phyloP scores from a whole-genome alignment of 2,888 invertebrate genomes.

The Poecilobothrus nobilitatus region DNA sequence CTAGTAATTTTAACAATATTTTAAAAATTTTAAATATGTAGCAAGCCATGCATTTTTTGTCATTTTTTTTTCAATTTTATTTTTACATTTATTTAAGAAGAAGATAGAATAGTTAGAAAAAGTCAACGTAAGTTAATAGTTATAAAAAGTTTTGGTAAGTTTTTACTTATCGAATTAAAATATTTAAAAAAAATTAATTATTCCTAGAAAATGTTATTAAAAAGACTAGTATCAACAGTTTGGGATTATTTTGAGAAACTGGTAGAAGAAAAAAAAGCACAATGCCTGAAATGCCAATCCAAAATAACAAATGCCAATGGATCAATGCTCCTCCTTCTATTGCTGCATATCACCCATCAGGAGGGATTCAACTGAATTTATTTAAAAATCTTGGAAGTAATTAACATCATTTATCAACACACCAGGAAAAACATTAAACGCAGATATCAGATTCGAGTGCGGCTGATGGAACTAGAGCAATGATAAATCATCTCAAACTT shows the following conservation, averaged over 20 bases:
- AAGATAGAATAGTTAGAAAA: background rate
- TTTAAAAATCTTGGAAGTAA: too few relatives aligned
- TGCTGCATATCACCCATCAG: too few relatives aligned
- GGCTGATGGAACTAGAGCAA: too few relatives aligned
- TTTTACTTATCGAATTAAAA: conserved; percentile 8
- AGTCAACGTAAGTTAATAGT: background rate
- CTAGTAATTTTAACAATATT: conserved; percentile 4
- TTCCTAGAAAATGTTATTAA: conserved; percentile 8
- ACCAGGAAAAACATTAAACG: too few relatives aligned
- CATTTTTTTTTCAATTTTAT: conserved; percentile 7
- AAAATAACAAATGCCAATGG: conserved; percentile 8
- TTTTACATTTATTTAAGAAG: background rate
- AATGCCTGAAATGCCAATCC: conserved; percentile 1
- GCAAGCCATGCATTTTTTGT: conserved; percentile 5
- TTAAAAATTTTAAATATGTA: conserved; percentile 8
- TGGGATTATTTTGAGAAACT: conserved; percentile 7
- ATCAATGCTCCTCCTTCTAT: too few relatives aligned
- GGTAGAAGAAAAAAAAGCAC: conserved; percentile 7
- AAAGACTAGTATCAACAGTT: conserved; percentile 2
- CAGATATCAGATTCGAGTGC: too few relatives aligned
- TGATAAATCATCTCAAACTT: conserved; percentile 7
- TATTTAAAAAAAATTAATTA: background rate
- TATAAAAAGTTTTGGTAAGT: conserved; percentile 3
- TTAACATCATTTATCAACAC: too few relatives aligned
- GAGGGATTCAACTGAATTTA: too few relatives aligned